Conservation (phyloP, 1,140 invertebrate species). For the Drosophila sulfurigaster region DNA sequence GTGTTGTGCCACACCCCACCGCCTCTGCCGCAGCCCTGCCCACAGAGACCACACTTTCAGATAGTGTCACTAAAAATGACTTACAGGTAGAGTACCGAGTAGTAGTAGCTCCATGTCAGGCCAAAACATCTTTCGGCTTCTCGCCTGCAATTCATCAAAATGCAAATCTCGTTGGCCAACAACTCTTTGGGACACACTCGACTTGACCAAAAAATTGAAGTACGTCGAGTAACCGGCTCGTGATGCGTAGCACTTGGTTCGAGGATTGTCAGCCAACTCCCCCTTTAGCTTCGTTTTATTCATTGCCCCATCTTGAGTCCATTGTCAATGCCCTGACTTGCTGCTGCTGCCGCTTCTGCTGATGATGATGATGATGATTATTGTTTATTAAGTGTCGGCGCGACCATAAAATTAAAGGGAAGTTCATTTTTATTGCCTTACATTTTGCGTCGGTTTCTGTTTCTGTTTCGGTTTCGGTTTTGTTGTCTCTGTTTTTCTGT, state of each 20-base stretch:
- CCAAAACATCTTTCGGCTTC: constrained; percentile 48
- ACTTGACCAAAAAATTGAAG: constrained; percentile 21
- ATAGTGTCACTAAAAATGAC: constrained; percentile 78
- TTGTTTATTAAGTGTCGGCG: constrained; percentile 80
- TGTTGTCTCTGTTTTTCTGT: constrained; percentile 1
- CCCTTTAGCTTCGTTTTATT: neutral
- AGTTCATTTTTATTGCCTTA: constrained; percentile 72
- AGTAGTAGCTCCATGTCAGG: constrained; percentile 29
- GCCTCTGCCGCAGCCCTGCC: constrained; percentile 1
- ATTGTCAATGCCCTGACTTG: constrained; percentile 15
- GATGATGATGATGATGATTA: constrained; percentile 59
- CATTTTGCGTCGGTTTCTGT: constrained; percentile 55
- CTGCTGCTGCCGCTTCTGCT: neutral
- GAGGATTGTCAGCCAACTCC: constrained; percentile 5
- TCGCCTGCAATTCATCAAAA: constrained; percentile 81
- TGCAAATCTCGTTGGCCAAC: constrained; percentile 75
- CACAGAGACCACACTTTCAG: constrained; percentile 26
- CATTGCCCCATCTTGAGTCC: neutral
- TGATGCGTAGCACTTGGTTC: constrained; percentile 47
- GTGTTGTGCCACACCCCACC: constrained; percentile 21
- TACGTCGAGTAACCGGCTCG: constrained; percentile 24
- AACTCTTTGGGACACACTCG: constrained; percentile 37
- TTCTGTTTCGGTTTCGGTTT: constrained; percentile 38
- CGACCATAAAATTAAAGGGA: constrained; percentile 75
- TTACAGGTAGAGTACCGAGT: constrained; percentile 61